Evolutionary conservation across 2,113 vertebrate genomes (phyloP).

Genomic region (Daubentonia madagascariensis): DNA sequence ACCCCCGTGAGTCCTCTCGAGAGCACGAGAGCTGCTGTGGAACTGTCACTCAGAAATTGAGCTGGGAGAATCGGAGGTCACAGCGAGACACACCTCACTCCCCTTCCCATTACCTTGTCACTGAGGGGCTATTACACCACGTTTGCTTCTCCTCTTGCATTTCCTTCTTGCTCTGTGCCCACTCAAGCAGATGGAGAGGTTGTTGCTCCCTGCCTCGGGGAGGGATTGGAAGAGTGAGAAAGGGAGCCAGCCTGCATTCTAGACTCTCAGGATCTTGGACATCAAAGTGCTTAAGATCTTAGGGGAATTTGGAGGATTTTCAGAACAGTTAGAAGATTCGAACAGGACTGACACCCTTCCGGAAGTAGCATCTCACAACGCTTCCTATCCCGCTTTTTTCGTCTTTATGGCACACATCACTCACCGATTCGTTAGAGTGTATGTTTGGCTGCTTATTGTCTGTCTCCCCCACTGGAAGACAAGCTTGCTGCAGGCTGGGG

Average conservation of each 20-base stretch:
- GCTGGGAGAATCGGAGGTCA: not conserved
- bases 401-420: rapidly evolving
- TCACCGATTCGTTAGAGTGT: not conserved
- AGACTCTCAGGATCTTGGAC: not conserved
- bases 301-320: not conserved
- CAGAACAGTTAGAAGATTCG: not conserved
- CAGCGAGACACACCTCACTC: not conserved
- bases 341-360: not conserved
- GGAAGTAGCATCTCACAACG: not conserved
- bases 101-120: not conserved
- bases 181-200: not conserved
- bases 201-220: not conserved
- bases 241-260: not conserved
- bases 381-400: not conserved
- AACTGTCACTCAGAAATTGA: not conserved
- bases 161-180: not conserved
- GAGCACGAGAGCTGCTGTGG: not conserved
- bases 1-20: not conserved
- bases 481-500: not conserved
- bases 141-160: not conserved
- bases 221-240: not conserved
- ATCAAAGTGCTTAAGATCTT: not conserved
- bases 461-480: not conserved
- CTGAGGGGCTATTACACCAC: not conserved
- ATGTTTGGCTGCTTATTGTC: rapidly evolving